phyloP scores from a whole-genome alignment of 2,113 vertebrate genomes.

The Alosa alosa region DNA sequence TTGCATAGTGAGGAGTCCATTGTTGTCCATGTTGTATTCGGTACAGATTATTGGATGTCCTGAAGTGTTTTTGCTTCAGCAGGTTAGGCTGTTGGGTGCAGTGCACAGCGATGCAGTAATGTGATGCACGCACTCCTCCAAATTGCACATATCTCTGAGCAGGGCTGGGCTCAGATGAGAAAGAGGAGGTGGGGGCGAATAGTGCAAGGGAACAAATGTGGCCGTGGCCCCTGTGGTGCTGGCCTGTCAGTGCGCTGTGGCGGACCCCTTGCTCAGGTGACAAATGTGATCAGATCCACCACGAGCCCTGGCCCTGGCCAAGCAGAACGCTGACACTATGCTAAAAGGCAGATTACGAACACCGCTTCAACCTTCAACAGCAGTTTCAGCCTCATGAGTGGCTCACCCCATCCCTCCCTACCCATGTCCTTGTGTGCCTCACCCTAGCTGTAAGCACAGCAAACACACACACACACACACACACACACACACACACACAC shows the following conservation, averaged over 20 bases:
- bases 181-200: not conserved
- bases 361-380: conserved; percentile 5
- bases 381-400: not conserved
- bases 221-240: not conserved
- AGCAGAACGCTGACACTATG: not conserved
- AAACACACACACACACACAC: not conserved
- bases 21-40: not conserved
- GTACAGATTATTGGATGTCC: not conserved
- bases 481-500: not conserved
- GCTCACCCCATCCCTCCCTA: not conserved
- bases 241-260: not conserved
- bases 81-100: not conserved
- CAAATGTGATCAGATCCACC: not conserved
- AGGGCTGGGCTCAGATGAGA: not conserved
- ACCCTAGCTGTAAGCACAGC: conserved; percentile 27
- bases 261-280: not conserved
- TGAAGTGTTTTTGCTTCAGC: not conserved
- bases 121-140: not conserved
- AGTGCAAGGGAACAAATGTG: not conserved
- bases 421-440: not conserved
- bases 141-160: not conserved
- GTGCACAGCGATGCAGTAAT: not conserved
- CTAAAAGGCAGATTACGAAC: not conserved
- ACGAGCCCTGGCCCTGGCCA: not conserved
- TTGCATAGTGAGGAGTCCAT: not conserved